Percentiles rank a stretch among this genome's conserved stretches.
These are phyloP conservation scores for Stomatorhinus walkeri DNA, from an alignment of 2,797 vertebrate species.

Conservation along the genomic window DNA sequence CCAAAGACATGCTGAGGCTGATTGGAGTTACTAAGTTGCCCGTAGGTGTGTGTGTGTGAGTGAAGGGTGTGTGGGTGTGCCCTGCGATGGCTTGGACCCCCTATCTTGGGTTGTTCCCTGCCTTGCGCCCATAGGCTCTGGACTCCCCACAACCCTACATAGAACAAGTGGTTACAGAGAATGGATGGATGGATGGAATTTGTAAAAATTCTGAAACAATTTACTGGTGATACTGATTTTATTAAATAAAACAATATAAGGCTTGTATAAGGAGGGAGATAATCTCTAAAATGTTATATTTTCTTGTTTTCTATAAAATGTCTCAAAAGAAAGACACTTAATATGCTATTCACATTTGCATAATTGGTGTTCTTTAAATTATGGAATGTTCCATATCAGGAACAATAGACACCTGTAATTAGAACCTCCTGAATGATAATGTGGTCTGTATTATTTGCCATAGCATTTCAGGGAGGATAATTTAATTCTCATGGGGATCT, in stretches of 20 bases:
- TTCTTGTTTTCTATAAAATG: background rate
- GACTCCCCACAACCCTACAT: background rate
- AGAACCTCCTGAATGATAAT: constrained; percentile 41
- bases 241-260: background rate
- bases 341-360: background rate
- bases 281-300: background rate
- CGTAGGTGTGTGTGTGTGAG: background rate
- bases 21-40: background rate
- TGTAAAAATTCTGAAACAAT: background rate
- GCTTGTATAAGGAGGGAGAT: background rate
- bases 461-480: constrained; percentile 43
- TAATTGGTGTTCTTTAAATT: constrained; percentile 14
- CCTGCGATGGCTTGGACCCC: background rate
- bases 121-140: background rate
- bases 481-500: constrained; percentile 49
- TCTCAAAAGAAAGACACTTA: background rate
- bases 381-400: background rate
- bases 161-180: background rate
- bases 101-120: background rate
- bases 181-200: background rate
- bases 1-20: background rate
- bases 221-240: background rate
- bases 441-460: constrained; percentile 46
- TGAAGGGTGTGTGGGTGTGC: background rate
- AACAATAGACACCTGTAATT: constrained; percentile 35